phyloP scores from a whole-genome alignment of 2,797 vertebrate species.

The Cyprinodon diabolis region DNA sequence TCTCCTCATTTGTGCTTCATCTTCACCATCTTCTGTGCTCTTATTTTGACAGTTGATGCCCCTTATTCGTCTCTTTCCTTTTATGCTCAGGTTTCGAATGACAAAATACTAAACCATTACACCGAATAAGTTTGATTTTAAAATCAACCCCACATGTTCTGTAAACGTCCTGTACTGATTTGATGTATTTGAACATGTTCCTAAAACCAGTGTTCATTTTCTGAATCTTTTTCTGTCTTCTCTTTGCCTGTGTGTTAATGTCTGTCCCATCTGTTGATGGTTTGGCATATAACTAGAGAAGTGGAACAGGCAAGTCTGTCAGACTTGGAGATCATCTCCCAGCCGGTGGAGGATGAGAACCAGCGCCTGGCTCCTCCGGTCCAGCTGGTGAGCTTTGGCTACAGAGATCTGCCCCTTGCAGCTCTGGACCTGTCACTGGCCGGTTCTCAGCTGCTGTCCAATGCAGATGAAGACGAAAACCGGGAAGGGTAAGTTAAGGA shows the following conservation, averaged over 20 bases:
- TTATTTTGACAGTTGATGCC: neutral
- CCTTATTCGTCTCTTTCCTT: neutral
- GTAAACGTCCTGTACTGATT: neutral
- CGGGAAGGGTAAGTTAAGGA: slow-evolving; percentile 86
- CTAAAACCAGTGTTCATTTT: neutral
- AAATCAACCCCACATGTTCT: neutral
- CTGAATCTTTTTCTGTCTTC: slow-evolving; percentile 28
- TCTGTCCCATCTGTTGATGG: slow-evolving; percentile 27
- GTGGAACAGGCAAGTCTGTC: slow-evolving; percentile 81
- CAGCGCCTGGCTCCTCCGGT: slow-evolving; percentile 85
- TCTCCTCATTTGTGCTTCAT: neutral
- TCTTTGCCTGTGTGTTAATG: slow-evolving; percentile 25
- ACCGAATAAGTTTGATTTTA: neutral
- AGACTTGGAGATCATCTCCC: slow-evolving; percentile 93
- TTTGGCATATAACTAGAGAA: slow-evolving; percentile 57
- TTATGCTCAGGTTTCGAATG: neutral
- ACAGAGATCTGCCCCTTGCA: slow-evolving; percentile 88
- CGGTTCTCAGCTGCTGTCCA: slow-evolving; percentile 90
- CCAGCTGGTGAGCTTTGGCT: slow-evolving; percentile 89
- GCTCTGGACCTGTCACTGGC: slow-evolving; percentile 88
- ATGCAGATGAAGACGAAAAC: slow-evolving; percentile 90
- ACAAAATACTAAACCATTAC: neutral
- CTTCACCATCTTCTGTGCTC: neutral
- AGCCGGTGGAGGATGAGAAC: slow-evolving; percentile 89
- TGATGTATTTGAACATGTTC: slow-evolving; percentile 1